Percentiles rank a stretch among this genome's conserved stretches.
phyloP scores from a whole-genome alignment of 2,888 invertebrate genomes.

The Hypomecis atomaria region DNA sequence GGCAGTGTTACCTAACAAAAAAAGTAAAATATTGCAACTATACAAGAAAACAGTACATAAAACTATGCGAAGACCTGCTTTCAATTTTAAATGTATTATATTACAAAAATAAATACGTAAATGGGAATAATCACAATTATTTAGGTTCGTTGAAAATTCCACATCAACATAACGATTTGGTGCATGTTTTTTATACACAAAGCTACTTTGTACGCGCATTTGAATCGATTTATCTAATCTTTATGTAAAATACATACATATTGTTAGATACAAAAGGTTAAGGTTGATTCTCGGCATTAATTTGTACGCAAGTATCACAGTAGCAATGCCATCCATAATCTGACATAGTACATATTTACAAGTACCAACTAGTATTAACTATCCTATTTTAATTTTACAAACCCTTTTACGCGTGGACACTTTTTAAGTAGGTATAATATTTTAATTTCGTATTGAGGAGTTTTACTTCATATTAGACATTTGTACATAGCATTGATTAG shows the following conservation, averaged over 20 bases:
- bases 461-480: no score
- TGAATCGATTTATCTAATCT: slow-evolving; percentile 46
- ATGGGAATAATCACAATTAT: slow-evolving; percentile 36
- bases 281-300: slow-evolving; percentile 49
- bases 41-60: slow-evolving; percentile 49
- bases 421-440: no score
- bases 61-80: slow-evolving; percentile 72
- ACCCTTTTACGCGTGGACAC: slow-evolving; percentile 15
- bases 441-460: no score
- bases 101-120: slow-evolving; percentile 27
- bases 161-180: slow-evolving; percentile 43
- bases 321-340: slow-evolving; percentile 47
- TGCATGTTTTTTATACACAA: slow-evolving; percentile 22
- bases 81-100: slow-evolving; percentile 44
- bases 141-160: slow-evolving; percentile 47
- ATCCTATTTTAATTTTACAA: slow-evolving; percentile 24
- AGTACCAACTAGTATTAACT: slow-evolving; percentile 23
- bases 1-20: slow-evolving; percentile 63
- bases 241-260: slow-evolving; percentile 68
- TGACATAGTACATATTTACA: slow-evolving; percentile 34
- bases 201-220: slow-evolving; percentile 39
- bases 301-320: slow-evolving; percentile 66
- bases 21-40: slow-evolving; percentile 61
- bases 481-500: no score
- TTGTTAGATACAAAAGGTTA: slow-evolving; percentile 48